Evolutionary conservation across 2,888 invertebrate species (phyloP), one percentile per base, ranked within the genome.

Genomic region (Branchinecta sandiegonensis): DNA sequence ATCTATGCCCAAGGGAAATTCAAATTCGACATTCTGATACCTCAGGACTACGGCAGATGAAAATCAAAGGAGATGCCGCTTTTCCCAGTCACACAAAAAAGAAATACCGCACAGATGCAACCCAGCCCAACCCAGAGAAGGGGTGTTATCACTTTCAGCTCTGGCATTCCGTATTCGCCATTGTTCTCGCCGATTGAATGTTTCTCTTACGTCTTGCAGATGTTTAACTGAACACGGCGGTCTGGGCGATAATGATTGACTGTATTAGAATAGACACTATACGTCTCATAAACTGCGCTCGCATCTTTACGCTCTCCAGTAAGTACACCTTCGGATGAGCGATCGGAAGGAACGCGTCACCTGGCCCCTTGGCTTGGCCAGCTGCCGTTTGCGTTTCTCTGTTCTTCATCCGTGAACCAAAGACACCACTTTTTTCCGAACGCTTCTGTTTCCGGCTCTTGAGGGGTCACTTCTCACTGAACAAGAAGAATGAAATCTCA

Each of bases 321-420:
- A 56, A 56, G 63, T 56, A 56, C 63, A 56, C 63, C 63, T 23
- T 56, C 63, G 63, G 63, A 56, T 56, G 63, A 56, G 63, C 63
- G 63, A 56, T 56, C 63, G 63, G 63, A 56, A 56, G 63, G 63
- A 56, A 56, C 63, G 63, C 23, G 63, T 17, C 63, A 56, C 63
- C 63, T 56, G 63, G 63, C 63, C 63, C 63, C 23, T 56, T 23
- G 63, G 63, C 23, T 56, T 23, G 63, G 63, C 63, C 63, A 56
- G 63, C 63, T 56, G 63, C 63, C 63, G 63, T 56, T 56, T 23
- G 37, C 37, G 37, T 37, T 23, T 56, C 63, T 56, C 63, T n/a
- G 63, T 17, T 56, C 63, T 37, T 56, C 63, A 56, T 56, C 63
- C 63, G 63, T 56, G 23, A 56, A 56, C 63, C 63, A 56, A 56